phyloP scores from a whole-genome alignment of 2,888 invertebrate species.

The Abrostola tripartita region DNA sequence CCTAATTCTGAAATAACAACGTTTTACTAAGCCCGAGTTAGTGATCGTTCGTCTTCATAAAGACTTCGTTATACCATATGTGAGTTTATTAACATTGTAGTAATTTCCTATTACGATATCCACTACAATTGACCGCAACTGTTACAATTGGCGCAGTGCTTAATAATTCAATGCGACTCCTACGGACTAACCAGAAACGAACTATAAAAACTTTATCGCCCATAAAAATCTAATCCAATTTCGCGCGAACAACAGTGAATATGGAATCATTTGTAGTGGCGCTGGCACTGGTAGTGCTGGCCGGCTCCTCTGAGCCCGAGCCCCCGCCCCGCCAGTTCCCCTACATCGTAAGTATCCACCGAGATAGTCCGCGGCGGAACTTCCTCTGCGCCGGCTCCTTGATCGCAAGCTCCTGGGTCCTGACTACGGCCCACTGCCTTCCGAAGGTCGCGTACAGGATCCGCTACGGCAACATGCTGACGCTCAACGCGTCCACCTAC shows the following conservation, averaged over 20 bases:
- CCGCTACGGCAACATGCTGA: constrained; percentile 19
- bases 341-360: constrained; percentile 11
- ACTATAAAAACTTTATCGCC: constrained; percentile 41
- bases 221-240: constrained; percentile 42
- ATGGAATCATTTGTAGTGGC: constrained; percentile 23
- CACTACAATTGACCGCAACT: constrained; percentile 11
- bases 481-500: background rate
- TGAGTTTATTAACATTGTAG: too few relatives aligned
- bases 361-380: background rate
- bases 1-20: too few relatives aligned
- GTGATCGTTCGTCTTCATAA: too few relatives aligned
- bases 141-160: constrained; percentile 40
- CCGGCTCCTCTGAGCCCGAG: background rate
- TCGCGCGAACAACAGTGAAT: constrained; percentile 25
- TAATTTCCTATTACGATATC: too few relatives aligned
- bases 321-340: background rate
- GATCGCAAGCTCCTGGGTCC: constrained; percentile 22
- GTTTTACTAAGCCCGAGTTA: too few relatives aligned
- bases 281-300: constrained; percentile 7
- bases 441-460: constrained; percentile 1
- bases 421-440: constrained; percentile 25
- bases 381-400: constrained; percentile 19
- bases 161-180: constrained; percentile 38
- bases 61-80: too few relatives aligned
- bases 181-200: constrained; percentile 29